phyloP scores from a whole-genome alignment of 1,140 invertebrate species.

The Anagrus nilaparvatae region DNA sequence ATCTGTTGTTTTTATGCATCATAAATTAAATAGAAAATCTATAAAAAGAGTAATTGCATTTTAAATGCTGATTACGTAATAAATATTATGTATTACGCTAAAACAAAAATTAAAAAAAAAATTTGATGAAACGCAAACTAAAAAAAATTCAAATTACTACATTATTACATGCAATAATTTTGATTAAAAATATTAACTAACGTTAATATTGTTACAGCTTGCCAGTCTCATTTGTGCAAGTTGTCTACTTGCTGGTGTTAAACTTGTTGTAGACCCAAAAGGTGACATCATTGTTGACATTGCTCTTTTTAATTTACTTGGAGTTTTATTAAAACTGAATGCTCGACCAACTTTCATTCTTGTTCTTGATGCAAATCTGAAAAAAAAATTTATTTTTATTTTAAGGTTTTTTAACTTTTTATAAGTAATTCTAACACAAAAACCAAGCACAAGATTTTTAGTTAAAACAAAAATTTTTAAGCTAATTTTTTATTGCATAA shows the following conservation, averaged over 20 bases:
- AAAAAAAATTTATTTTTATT: too few relatives aligned
- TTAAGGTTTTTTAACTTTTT: too few relatives aligned
- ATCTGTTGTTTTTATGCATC: too few relatives aligned
- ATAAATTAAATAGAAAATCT: too few relatives aligned
- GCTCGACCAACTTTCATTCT: constrained; percentile 82
- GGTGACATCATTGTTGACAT: constrained; percentile 93
- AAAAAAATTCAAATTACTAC: too few relatives aligned
- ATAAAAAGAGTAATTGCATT: too few relatives aligned
- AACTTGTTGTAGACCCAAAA: constrained; percentile 67
- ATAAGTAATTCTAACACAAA: not conserved
- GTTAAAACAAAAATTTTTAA: not conserved
- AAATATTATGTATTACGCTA: too few relatives aligned
- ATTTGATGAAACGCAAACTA: too few relatives aligned
- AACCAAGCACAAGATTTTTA: not conserved
- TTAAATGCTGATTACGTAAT: too few relatives aligned
- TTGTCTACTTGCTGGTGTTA: constrained; percentile 59
- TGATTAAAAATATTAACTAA: too few relatives aligned
- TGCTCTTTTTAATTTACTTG: constrained; percentile 83
- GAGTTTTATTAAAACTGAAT: constrained; percentile 90
- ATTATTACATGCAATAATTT: too few relatives aligned
- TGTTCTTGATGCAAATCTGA: constrained; percentile 69
- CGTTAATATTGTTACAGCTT: constrained; percentile 75
- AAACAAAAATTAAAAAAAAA: constrained; percentile 1
- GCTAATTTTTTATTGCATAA: not conserved
- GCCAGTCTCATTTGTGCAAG: constrained; percentile 72